Evolutionary conservation across 2,797 vertebrate species (phyloP).

Genomic region (Psittacula derbiana): DNA sequence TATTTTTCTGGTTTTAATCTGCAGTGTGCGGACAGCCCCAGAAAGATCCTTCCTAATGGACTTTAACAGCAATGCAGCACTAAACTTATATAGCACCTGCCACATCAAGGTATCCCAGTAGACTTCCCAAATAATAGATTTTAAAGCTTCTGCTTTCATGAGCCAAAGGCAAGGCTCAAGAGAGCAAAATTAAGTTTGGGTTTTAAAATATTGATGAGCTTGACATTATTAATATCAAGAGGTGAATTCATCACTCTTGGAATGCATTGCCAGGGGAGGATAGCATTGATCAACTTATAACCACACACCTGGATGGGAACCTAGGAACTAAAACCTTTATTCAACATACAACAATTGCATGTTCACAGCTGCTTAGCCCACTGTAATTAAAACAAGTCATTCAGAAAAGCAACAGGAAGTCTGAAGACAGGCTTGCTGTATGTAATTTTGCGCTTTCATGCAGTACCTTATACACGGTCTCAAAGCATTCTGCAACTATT

Average conservation of each 20-base stretch:
- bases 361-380: neutral
- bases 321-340: neutral
- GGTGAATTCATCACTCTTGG: conserved; percentile 6
- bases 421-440: neutral
- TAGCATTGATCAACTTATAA: neutral
- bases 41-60: conserved; percentile 60
- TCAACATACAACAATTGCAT: neutral
- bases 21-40: conserved; percentile 42
- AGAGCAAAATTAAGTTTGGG: conserved; percentile 45
- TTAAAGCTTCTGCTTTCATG: conserved; percentile 46
- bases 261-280: neutral
- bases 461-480: neutral
- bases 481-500: neutral
- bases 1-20: conserved; percentile 61
- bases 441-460: neutral
- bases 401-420: neutral
- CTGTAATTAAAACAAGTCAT: conserved; percentile 13
- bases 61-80: conserved; percentile 35
- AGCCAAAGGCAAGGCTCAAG: conserved; percentile 43
- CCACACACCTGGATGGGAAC: neutral
- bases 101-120: conserved; percentile 41
- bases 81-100: conserved; percentile 60
- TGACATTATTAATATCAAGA: conserved; percentile 57
- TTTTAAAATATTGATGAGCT: conserved; percentile 61
- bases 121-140: conserved; percentile 58